A percentile compares a stretch with the other conserved stretches of the same genome.
These are phyloP conservation scores for Dolichomitus sp. DNA, from an alignment of 2,888 invertebrate genomes.

Conservation along the genomic window DNA sequence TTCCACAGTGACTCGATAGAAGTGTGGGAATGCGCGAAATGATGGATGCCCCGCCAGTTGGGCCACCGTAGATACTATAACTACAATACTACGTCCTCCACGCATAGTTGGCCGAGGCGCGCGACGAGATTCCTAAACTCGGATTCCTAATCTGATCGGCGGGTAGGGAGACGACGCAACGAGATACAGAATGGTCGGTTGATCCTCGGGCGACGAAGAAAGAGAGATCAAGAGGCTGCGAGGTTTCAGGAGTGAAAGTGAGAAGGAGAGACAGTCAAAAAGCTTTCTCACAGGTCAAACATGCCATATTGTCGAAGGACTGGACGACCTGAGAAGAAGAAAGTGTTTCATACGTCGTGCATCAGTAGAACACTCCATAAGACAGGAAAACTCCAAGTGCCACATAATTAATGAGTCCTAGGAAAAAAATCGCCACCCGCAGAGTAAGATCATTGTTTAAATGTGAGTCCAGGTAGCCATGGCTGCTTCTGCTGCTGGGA, in stretches of 20 bases:
- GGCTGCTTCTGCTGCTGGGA: conserved; percentile 42
- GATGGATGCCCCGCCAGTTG: conserved; percentile 75
- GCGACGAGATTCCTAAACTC: conserved; percentile 72
- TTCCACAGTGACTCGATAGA: conserved; percentile 67
- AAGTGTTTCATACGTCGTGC: conserved; percentile 43
- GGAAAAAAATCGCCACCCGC: conserved; percentile 62
- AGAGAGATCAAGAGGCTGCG: conserved; percentile 21
- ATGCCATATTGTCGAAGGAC: conserved; percentile 7
- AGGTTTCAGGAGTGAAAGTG: conserved; percentile 37
- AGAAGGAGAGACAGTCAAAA: background rate
- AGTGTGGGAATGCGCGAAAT: conserved; percentile 75
- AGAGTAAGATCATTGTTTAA: conserved; percentile 64
- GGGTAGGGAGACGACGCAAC: conserved; percentile 64
- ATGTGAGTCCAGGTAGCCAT: conserved; percentile 49
- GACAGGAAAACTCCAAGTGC: conserved; percentile 40
- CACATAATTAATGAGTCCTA: conserved; percentile 68
- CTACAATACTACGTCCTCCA: background rate
- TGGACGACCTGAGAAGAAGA: conserved; percentile 21
- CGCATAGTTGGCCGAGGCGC: conserved; percentile 42
- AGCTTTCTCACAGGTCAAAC: conserved; percentile 40
- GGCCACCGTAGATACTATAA: conserved; percentile 63
- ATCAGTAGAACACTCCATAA: conserved; percentile 4
- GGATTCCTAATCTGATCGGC: conserved; percentile 76
- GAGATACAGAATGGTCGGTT: conserved; percentile 18
- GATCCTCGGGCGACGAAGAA: conserved; percentile 8